A percentile compares a stretch with the other conserved stretches of the same genome.
Conservation (phyloP, 2,888 invertebrate genomes). For the Spialia ferax region DNA sequence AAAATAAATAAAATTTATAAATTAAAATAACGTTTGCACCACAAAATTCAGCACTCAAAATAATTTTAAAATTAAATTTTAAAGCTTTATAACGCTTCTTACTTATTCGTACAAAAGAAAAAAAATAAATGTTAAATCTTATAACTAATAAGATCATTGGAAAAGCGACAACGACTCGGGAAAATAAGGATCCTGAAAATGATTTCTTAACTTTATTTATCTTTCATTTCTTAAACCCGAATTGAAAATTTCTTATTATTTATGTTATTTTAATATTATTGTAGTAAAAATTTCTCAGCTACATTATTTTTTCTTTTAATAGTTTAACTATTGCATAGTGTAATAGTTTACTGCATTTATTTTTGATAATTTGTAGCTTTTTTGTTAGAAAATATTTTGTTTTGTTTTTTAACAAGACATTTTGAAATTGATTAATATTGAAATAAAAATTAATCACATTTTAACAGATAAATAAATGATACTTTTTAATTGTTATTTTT, state of each 20-base stretch:
- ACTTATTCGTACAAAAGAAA: slow-evolving; percentile 33
- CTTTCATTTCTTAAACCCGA: neutral
- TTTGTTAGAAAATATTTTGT: too few relatives aligned
- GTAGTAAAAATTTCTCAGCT: too few relatives aligned
- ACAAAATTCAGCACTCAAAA: neutral
- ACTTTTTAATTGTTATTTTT: too few relatives aligned
- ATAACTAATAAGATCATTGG: slow-evolving; percentile 54
- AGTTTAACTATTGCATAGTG: too few relatives aligned
- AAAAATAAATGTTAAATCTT: slow-evolving; percentile 43
- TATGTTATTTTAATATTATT: too few relatives aligned
- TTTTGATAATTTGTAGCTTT: too few relatives aligned
- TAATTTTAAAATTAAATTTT: slow-evolving; percentile 44
- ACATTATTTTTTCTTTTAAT: too few relatives aligned
- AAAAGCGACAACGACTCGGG: slow-evolving; percentile 42
- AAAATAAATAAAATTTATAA: neutral
- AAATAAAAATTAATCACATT: too few relatives aligned
- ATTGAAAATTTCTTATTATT: neutral
- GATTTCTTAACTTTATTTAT: neutral
- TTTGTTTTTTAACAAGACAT: too few relatives aligned
- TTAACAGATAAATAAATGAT: too few relatives aligned
- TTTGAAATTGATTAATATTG: too few relatives aligned
- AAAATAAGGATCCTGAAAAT: neutral
- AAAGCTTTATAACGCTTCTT: slow-evolving; percentile 50
- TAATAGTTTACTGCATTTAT: too few relatives aligned
- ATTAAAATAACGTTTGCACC: slow-evolving; percentile 6